Evolutionary conservation across 1,140 invertebrate species (phyloP), one percentile per base, ranked within the genome.

Genomic region (Gonatopus flavifemur): DNA sequence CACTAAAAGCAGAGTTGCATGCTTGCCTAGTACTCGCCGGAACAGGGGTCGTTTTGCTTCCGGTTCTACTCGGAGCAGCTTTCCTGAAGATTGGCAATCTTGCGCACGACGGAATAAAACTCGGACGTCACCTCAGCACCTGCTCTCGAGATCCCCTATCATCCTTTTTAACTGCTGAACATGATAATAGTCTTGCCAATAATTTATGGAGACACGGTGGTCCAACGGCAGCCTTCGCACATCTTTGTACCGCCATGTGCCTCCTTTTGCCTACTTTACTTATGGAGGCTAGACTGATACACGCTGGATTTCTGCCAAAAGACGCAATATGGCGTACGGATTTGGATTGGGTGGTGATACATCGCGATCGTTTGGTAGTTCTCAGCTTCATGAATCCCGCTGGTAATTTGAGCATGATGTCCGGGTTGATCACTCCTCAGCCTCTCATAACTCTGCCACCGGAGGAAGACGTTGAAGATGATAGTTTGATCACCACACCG

Each of bases 321-420:
- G 88, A 88, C 52, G 80, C 84, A 52, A 85, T 91, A 57, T 92
- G 90, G 90, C 85, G 84, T 49, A 91, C 88, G 13, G 90, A 93
- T 74, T 74, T 93, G 44, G 89, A 93, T 67, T 89, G 90, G 78
- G 72, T 92, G 55, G 77, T 90, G 15, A 79, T 83, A 37, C 86
- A 89, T 67, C 82, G 82, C 50, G 88, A 90, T 66, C 81, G 87
- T 30, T 73, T 88, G 46, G 84, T 89, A 15, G 80, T 89, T 5
- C 69, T 89, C 15, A 85, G 84, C 55, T 87, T 89, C 64, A 83
- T 89, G 72, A 84, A 82, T 36, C 78, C 83, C 15, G 67, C 79
- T 8, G 67, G 66, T 15, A 77, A 78, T 35, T 40, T 73, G 19
- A 78, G 65, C 38, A 59, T 57, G 7, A 21, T 69, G 10, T 49